Evolutionary conservation across 2,113 vertebrate species (phyloP), one percentile per base, ranked within the genome.

Genomic region (Tragelaphus strepsiceros): DNA sequence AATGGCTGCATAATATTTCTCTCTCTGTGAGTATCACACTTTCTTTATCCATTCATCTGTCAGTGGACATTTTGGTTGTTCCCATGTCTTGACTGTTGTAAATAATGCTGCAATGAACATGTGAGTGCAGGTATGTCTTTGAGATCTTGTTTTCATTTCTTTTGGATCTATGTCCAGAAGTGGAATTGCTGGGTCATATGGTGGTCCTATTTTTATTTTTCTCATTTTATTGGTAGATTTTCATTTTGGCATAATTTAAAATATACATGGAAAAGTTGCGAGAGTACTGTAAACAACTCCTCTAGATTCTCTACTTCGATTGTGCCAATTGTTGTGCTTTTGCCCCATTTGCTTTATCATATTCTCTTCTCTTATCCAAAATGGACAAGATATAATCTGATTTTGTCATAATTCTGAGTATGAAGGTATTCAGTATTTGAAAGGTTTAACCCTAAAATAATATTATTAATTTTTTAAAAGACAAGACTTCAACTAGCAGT

Each of bases 371-470:
- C 43, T 77, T 80, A 35, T 54, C 32, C 85, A 62, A 97, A 96
- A 86, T 77, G 21, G 11, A 1, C 83, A 77, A 90, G 22, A 35
- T 71, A 21, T 32, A 88, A 39, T 12, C 12, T 32, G 19, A 64
- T 67, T 96, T 95, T 94, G 24, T 96, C 46, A 85, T n/a, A 95
- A 92, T 87, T 90, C 19, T 93, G 43, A 93, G 3, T 81, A 46
- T 91, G 7, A 90, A 92, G 77, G 56, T 87, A 10, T 16, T 94
- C 49, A 96, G 88, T 84, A 97, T 51, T 94, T 94, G 81, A 97
- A 94, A 93, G 5, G 43, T 54, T 46, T 91, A 78, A 15, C 6
- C 16, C 51, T 77, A 94, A 71, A 85, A 88, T 8, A 86, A 59
- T 82, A 53, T 46, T 59, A 89, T 51, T 90, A 2, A 3, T 84